Percentiles rank a stretch among this genome's conserved stretches.
Conservation (phyloP, 2,113 vertebrate species). For the Myrmophylax atrothorax region DNA sequence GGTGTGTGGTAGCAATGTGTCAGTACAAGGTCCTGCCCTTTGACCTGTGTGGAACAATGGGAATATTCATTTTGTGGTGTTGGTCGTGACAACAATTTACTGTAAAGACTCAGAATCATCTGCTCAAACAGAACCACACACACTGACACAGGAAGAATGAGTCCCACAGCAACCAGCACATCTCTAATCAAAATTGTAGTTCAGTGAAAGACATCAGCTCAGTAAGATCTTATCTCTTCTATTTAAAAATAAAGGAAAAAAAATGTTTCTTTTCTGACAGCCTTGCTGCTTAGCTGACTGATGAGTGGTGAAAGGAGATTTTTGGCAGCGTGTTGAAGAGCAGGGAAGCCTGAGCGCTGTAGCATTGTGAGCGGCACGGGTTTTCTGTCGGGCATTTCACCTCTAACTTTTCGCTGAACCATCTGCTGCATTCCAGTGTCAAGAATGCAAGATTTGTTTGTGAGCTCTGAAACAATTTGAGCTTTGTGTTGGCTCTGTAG, state of each 20-base stretch:
- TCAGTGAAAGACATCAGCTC: not conserved
- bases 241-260: not conserved
- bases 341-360: not conserved
- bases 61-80: not conserved
- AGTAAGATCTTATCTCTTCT: not conserved
- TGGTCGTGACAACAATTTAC: not conserved
- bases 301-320: conserved; percentile 8
- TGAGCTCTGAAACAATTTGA: conserved; percentile 36
- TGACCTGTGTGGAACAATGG: not conserved
- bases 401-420: conserved; percentile 46
- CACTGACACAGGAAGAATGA: not conserved
- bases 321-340: conserved; percentile 25
- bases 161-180: not conserved
- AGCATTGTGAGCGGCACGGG: not conserved
- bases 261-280: not conserved
- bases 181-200: not conserved
- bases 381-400: conserved; percentile 28
- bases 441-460: conserved; percentile 48
- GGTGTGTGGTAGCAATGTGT: not conserved
- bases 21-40: not conserved
- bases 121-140: not conserved
- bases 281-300: conserved; percentile 6
- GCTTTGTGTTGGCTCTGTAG: conserved; percentile 23
- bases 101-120: not conserved
- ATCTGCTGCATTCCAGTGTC: conserved; percentile 61